Percentiles rank a stretch among this genome's conserved stretches.
These are phyloP conservation scores for Desmophyllum pertusum DNA, from an alignment of 92 coral and sea anemone genomes.

Conservation along the genomic window DNA sequence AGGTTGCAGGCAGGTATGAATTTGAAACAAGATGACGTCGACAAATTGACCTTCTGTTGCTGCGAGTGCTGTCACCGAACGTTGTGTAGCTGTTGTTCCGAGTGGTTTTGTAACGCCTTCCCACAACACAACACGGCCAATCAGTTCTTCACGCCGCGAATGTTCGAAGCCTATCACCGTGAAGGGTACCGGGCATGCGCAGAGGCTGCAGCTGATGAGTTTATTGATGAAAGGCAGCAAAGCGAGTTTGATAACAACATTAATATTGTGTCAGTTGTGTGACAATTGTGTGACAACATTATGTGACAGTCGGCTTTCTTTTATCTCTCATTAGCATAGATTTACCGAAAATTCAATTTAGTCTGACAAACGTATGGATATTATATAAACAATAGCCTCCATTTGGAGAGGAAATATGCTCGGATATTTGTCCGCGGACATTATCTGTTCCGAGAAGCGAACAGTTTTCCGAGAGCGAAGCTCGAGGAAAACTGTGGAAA, in stretches of 20 bases:
- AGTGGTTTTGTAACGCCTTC: constrained; percentile 36
- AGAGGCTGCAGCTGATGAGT: constrained; percentile 46
- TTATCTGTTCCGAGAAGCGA: too few species aligned
- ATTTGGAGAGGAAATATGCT: too few species aligned
- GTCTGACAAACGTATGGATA: too few species aligned
- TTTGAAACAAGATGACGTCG: constrained; percentile 25
- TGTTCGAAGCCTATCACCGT: constrained; percentile 59
- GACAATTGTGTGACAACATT: background rate
- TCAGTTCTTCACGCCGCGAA: constrained; percentile 68
- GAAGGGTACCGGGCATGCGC: constrained; percentile 68
- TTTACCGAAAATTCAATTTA: background rate
- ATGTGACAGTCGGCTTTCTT: background rate
- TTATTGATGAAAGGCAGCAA: background rate
- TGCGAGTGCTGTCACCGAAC: constrained; percentile 56
- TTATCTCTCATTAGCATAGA: background rate
- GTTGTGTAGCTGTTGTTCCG: constrained; percentile 16
- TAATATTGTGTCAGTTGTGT: too few species aligned
- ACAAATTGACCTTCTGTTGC: constrained; percentile 54
- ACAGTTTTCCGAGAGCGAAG: too few species aligned
- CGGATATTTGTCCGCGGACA: too few species aligned
- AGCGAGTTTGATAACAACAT: too few species aligned
- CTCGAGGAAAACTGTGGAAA: too few species aligned
- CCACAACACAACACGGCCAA: constrained; percentile 63
- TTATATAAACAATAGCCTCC: too few species aligned
- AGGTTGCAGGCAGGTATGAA: background rate